Percentiles rank a stretch among this genome's conserved stretches.
These are phyloP conservation scores for Latrodectus hesperus DNA, from an alignment of 2,888 invertebrate species.

Conservation along the genomic window DNA sequence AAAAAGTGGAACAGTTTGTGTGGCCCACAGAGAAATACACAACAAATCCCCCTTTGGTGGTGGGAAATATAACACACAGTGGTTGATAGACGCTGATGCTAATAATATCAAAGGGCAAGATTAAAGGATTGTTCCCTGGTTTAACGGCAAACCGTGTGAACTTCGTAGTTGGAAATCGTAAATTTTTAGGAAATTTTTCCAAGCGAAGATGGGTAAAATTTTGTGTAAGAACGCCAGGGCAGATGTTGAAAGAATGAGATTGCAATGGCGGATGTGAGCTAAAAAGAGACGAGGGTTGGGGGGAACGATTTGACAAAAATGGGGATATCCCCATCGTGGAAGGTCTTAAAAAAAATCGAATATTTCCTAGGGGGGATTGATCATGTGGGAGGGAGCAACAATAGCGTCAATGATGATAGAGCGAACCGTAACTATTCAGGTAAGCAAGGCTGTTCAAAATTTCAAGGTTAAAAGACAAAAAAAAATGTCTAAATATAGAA, in stretches of 20 bases:
- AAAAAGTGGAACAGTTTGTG: slow-evolving; percentile 11
- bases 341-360: slow-evolving; percentile 28
- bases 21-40: background rate
- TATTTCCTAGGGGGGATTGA: slow-evolving; percentile 23
- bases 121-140: no score
- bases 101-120: no score
- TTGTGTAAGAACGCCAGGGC: background rate
- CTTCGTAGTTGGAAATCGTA: no score
- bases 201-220: no score
- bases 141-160: no score
- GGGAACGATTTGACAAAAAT: background rate
- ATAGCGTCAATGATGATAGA: background rate
- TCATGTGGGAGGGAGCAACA: background rate
- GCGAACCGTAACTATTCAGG: no score
- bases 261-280: slow-evolving; percentile 28
- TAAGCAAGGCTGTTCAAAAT: no score
- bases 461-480: no score
- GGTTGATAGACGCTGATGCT: no score
- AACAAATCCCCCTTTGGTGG: background rate
- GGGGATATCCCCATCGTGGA: background rate
- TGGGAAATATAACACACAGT: background rate
- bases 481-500: no score
- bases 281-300: background rate
- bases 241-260: background rate
- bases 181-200: no score